Conservation (phyloP, 2,113 vertebrate genomes). For the Perca schrenkii region DNA sequence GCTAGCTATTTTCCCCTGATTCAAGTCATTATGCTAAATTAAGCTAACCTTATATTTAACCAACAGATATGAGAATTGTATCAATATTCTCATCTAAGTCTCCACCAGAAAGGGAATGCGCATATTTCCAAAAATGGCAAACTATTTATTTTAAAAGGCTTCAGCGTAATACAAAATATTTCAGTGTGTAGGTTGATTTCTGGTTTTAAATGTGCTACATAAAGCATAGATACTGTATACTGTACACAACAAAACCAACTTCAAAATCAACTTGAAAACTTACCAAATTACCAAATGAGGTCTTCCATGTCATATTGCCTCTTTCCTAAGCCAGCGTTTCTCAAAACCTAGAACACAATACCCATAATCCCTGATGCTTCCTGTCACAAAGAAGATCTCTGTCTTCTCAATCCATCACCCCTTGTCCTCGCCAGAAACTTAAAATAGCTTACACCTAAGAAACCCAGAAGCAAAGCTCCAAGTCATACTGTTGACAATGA, state of each 20-base stretch:
- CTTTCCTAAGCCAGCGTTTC: not conserved
- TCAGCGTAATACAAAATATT: not conserved
- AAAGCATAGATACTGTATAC: not conserved
- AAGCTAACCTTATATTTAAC: not conserved
- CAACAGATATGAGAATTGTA: not conserved
- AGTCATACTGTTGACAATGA: not conserved
- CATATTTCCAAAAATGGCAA: not conserved
- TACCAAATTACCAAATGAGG: not conserved
- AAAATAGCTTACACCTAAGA: not conserved
- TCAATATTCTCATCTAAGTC: no score
- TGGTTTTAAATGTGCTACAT: not conserved
- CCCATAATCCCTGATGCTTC: slow-evolving; percentile 14
- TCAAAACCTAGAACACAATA: not conserved
- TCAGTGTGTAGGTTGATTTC: not conserved
- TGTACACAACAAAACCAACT: no score
- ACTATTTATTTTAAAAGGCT: not conserved
- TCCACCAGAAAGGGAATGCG: not conserved
- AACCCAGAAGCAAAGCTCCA: no score
- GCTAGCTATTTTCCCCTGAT: not conserved
- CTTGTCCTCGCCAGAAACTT: not conserved
- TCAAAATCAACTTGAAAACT: no score
- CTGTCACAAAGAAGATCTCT: slow-evolving; percentile 16
- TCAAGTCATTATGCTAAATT: not conserved
- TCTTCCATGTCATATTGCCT: not conserved
- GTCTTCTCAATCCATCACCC: not conserved